Evolutionary conservation across 2,888 invertebrate species (phyloP), one percentile per base, ranked within the genome.

Genomic region (Cartodere bifasciata): DNA sequence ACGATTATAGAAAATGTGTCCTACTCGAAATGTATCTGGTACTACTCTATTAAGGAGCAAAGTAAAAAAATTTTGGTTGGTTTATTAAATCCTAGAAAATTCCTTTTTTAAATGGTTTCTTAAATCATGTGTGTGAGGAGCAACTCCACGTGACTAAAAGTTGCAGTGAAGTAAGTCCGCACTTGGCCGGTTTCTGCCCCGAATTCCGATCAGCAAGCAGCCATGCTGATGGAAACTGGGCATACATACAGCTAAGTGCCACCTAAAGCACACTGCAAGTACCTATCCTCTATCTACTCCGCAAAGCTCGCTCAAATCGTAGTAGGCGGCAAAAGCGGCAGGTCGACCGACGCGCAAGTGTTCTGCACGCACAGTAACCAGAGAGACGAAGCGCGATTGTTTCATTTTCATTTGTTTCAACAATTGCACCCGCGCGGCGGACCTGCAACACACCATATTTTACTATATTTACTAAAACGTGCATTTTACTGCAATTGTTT

Each of bases 321-420:
- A 51, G 56, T 56, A 57, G 57, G 57, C 55, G 58, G 56, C 48
- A 52, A 53, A 54, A 52, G 52, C 52, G 55, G 52, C 54, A 56
- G 55, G 53, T 55, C 53, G 53, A 36, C 15, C 31, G 16, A 49
- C 52, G 54, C 58, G 55, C 55, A 54, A 55, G 55, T 54, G 55
- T 54, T 56, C 53, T 49, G 53, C 55, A 55, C 50, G 50, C 46
- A 47, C 46, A 44, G 21, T 14, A 13, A 12, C 20, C 29, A 43
- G 47, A 38, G 40, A 48, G 36, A 40, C 42, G 40, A 20, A 13
- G 14, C 36, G 42, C 45, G 48, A 48, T 17, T 31, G 31, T 28
- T 20, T 5, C n/a, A 37, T 39, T 38, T 36, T 37, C 39, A 38
- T 42, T 55, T 55, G 54, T 55, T 55, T 52, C 53, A 51, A 55